Conservation (phyloP, 2,797 vertebrate genomes). For the Acipenser ruthenus region DNA sequence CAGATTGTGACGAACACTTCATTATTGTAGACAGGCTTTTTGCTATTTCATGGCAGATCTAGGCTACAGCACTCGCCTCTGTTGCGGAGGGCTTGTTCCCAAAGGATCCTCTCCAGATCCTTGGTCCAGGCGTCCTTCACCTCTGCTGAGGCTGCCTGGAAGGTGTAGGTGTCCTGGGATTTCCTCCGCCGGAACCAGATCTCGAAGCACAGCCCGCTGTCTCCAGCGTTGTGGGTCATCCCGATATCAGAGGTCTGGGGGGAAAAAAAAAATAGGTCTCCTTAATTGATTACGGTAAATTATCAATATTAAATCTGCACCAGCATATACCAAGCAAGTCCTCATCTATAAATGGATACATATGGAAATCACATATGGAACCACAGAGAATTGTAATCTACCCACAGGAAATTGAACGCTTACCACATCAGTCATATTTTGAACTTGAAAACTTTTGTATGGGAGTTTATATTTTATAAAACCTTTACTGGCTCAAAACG, state of each 20-base stretch:
- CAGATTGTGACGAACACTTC: neutral
- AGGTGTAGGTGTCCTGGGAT: constrained; percentile 65
- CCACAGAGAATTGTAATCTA: too few species aligned
- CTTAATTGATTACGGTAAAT: too few species aligned
- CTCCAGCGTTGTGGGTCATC: constrained; percentile 68
- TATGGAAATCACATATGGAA: too few species aligned
- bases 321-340: too few species aligned
- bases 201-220: constrained; percentile 70
- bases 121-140: constrained; percentile 66
- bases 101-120: constrained; percentile 68
- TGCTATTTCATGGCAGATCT: neutral
- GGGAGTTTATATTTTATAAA: too few species aligned
- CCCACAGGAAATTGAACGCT: too few species aligned
- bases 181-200: constrained; percentile 77
- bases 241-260: constrained; percentile 68
- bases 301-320: too few species aligned
- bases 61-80: constrained; percentile 45
- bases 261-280: neutral
- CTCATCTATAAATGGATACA: too few species aligned
- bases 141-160: constrained; percentile 53
- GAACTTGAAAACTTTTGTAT: too few species aligned
- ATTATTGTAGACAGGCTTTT: neutral
- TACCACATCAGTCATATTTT: too few species aligned
- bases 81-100: constrained; percentile 73
- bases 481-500: too few species aligned